These are phyloP conservation scores for Burhinus oedicnemus DNA, from an alignment of 2,113 vertebrate genomes.

Conservation along the genomic window DNA sequence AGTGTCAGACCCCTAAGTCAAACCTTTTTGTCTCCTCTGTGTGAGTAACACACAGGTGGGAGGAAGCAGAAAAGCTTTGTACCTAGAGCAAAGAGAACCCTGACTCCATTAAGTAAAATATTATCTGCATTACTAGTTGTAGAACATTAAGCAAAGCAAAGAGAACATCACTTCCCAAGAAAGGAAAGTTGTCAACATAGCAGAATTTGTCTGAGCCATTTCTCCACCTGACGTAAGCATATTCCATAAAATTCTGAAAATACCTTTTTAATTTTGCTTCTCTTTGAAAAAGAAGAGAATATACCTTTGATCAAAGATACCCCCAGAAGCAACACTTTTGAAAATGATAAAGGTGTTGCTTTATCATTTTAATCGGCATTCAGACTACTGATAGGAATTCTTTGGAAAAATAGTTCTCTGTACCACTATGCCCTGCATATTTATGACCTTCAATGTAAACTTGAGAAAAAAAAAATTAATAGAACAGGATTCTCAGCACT, in stretches of 20 bases:
- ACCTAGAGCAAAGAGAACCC: neutral
- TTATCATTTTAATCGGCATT: neutral
- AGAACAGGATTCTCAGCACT: neutral
- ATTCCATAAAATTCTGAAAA: neutral
- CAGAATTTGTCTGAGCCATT: neutral
- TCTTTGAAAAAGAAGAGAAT: neutral
- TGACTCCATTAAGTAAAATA: neutral
- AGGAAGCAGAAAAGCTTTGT: neutral
- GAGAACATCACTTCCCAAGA: neutral
- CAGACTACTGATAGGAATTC: neutral
- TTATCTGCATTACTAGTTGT: neutral
- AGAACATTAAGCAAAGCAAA: neutral
- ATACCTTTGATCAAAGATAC: neutral
- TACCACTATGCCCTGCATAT: neutral
- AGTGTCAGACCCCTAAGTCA: neutral
- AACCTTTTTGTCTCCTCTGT: neutral
- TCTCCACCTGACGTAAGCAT: neutral
- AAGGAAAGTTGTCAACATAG: neutral
- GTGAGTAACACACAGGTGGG: neutral
- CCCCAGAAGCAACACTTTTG: neutral
- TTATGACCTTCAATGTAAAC: neutral
- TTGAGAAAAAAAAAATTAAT: neutral
- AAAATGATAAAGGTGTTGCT: neutral
- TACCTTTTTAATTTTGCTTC: neutral
- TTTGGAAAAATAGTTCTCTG: neutral